Conservation (phyloP, 2,888 invertebrate species). For the Caenorhabditis sp. region DNA sequence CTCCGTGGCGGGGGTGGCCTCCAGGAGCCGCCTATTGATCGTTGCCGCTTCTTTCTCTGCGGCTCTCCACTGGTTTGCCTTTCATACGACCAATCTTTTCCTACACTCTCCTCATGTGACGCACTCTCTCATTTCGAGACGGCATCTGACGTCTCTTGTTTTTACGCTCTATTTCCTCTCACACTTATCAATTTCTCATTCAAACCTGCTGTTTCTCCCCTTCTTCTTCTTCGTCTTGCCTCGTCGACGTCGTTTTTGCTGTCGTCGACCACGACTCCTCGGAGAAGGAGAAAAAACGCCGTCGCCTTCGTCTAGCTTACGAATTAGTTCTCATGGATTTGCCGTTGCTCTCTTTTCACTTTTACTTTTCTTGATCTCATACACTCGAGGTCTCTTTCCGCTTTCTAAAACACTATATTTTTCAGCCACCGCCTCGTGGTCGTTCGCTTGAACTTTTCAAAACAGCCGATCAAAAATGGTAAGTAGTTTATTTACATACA, state of each 20-base stretch:
- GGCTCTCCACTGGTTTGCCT: conserved; percentile 3
- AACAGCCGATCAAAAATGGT: conserved; percentile 47
- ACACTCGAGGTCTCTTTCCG: neutral
- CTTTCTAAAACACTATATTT: conserved; percentile 1
- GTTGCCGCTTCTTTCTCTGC: conserved; percentile 30
- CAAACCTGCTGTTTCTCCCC: conserved; percentile 50
- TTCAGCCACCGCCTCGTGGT: conserved; percentile 10
- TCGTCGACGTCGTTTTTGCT: conserved; percentile 41
- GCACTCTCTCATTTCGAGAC: conserved; percentile 11
- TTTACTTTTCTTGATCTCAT: neutral
- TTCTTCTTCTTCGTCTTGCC: conserved; percentile 38
- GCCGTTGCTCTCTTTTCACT: neutral
- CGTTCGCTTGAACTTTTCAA: conserved; percentile 10
- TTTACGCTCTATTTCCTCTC: conserved; percentile 28
- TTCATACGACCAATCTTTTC: conserved; percentile 15
- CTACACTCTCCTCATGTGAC: conserved; percentile 1
- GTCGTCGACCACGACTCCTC: conserved; percentile 35
- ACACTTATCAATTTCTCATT: conserved; percentile 64
- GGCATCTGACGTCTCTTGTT: conserved; percentile 16
- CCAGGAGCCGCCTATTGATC: conserved; percentile 59
- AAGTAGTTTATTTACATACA: conserved; percentile 55
- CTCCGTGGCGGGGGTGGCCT: conserved; percentile 53
- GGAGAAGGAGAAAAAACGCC: conserved; percentile 25
- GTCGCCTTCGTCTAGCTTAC: conserved; percentile 34
- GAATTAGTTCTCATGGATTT: conserved; percentile 45